Percentiles rank a stretch among this genome's conserved stretches.
Conservation (phyloP, 2,888 invertebrate genomes). For the Automeris io region DNA sequence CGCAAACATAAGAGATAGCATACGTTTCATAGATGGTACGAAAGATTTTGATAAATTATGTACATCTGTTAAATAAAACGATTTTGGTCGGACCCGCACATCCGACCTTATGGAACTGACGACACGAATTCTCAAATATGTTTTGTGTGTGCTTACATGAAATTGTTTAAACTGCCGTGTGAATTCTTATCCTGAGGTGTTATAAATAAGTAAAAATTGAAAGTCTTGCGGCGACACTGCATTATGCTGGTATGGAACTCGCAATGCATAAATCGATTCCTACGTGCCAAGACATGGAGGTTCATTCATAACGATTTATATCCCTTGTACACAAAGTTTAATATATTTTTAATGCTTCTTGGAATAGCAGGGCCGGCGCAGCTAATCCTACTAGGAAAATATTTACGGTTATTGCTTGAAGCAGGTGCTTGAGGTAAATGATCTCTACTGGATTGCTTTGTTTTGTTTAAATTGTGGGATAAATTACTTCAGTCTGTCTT, state of each 20-base stretch:
- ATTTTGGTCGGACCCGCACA: too few relatives aligned
- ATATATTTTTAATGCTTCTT: conserved; percentile 36
- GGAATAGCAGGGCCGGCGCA: conserved; percentile 24
- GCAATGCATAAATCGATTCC: conserved; percentile 26
- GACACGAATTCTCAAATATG: too few relatives aligned
- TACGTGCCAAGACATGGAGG: conserved; percentile 47
- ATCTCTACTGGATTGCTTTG: not conserved
- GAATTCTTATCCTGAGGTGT: conserved; percentile 20
- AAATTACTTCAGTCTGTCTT: too few relatives aligned
- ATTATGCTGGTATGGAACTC: conserved; percentile 28
- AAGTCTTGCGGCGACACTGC: conserved; percentile 18
- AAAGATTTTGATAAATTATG: too few relatives aligned
- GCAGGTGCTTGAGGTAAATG: not conserved
- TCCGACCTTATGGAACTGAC: too few relatives aligned
- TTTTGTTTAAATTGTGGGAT: not conserved
- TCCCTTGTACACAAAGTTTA: conserved; percentile 27
- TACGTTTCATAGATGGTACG: too few relatives aligned
- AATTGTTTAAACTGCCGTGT: too few relatives aligned
- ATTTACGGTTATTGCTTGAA: conserved; percentile 1
- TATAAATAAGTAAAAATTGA: conserved; percentile 38
- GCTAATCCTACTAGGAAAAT: not conserved
- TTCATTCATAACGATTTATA: conserved; percentile 64
- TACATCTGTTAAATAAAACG: too few relatives aligned
- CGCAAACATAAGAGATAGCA: too few relatives aligned
- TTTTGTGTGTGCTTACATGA: not conserved